Conservation (phyloP, 2,888 invertebrate genomes). For the Cataglyphis cursor region DNA sequence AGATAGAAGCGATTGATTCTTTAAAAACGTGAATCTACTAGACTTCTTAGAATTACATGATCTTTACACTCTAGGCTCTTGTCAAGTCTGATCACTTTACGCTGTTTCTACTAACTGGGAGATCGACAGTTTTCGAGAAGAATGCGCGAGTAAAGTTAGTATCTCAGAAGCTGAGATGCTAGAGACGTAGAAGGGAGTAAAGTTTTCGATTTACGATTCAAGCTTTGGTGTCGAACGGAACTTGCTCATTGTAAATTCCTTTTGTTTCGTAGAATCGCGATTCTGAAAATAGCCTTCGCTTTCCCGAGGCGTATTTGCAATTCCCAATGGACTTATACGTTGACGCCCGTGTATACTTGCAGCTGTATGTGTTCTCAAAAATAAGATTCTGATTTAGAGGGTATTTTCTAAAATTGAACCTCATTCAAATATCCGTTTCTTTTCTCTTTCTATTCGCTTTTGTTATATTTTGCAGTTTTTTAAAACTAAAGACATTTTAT, state of each 20-base stretch:
- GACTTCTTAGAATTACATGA: slow-evolving; percentile 17
- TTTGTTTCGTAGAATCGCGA: slow-evolving; percentile 43
- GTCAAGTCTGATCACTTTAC: slow-evolving; percentile 35
- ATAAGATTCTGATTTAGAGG: neutral
- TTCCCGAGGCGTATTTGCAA: slow-evolving; percentile 28
- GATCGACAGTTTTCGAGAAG: slow-evolving; percentile 21
- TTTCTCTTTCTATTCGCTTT: neutral
- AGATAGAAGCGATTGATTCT: neutral
- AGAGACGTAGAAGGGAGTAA: slow-evolving; percentile 23
- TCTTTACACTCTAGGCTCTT: slow-evolving; percentile 11
- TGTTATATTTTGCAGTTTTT: neutral
- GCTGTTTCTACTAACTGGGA: slow-evolving; percentile 25
- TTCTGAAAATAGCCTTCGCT: slow-evolving; percentile 44
- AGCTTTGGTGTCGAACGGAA: slow-evolving; percentile 46
- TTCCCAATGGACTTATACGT: slow-evolving; percentile 26
- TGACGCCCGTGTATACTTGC: slow-evolving; percentile 9
- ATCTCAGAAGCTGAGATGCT: slow-evolving; percentile 16
- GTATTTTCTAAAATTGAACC: neutral
- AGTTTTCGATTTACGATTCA: slow-evolving; percentile 56
- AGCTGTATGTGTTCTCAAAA: slow-evolving; percentile 27
- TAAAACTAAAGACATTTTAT: neutral
- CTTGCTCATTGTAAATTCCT: slow-evolving; percentile 54
- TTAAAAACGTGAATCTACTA: slow-evolving; percentile 8
- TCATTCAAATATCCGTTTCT: neutral
- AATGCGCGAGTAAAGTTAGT: slow-evolving; percentile 14